Evolutionary conservation across 2,113 vertebrate genomes (phyloP).

Genomic region (Paradisaea rubra): DNA sequence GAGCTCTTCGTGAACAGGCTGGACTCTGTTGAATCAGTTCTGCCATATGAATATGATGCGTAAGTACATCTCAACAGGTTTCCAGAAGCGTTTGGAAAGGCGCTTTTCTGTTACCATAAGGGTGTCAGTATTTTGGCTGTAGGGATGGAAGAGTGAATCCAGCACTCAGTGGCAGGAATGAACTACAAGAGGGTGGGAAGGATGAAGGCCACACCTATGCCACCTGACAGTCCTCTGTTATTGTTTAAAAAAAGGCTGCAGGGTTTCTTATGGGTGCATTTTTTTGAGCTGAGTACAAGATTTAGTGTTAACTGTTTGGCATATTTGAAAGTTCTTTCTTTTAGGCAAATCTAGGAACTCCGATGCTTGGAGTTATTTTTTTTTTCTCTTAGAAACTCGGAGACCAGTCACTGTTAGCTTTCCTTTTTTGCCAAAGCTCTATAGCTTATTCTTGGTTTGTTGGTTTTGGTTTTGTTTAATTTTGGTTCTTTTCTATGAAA

Average conservation of each 20-base stretch:
- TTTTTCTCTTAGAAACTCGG: neutral
- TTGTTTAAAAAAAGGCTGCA: neutral
- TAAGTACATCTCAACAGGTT: slow-evolving; percentile 64
- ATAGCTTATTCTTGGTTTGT: neutral
- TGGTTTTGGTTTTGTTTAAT: neutral
- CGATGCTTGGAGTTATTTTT: neutral
- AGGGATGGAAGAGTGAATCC: neutral
- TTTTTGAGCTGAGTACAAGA: neutral
- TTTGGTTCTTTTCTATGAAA: neutral
- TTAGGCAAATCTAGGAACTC: neutral
- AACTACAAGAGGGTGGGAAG: neutral
- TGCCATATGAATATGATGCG: slow-evolving; percentile 86
- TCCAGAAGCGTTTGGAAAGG: neutral
- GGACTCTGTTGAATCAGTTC: slow-evolving; percentile 86
- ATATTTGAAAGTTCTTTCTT: neutral
- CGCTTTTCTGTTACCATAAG: accelerated
- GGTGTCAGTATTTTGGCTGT: accelerated
- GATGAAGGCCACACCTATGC: neutral
- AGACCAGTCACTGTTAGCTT: neutral
- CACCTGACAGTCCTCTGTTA: neutral
- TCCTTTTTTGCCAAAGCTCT: neutral
- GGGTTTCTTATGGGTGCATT: neutral
- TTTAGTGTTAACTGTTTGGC: neutral
- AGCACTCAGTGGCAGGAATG: neutral
- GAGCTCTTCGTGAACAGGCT: slow-evolving; percentile 87